A percentile compares a stretch with the other conserved stretches of the same genome.
These are phyloP conservation scores for Sinopyrophorus schimmeli DNA, from an alignment of 2,888 invertebrate species.

Conservation along the genomic window DNA sequence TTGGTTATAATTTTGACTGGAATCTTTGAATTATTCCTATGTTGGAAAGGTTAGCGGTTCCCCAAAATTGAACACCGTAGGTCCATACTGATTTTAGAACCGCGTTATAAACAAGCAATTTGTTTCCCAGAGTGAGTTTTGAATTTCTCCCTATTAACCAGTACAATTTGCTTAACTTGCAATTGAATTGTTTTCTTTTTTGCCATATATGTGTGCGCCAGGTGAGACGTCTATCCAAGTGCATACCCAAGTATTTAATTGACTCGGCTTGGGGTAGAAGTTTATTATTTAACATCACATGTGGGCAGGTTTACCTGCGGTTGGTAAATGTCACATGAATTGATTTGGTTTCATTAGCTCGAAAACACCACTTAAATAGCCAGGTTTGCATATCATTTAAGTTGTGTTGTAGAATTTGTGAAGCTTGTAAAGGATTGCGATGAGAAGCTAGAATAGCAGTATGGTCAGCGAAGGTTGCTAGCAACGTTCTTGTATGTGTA, in stretches of 20 bases:
- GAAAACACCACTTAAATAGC: background rate
- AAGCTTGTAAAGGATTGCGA: background rate
- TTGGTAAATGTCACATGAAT: constrained; percentile 31
- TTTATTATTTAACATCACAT: constrained; percentile 2
- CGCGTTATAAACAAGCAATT: too few relatives aligned
- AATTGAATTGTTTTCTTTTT: too few relatives aligned
- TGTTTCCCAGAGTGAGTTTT: too few relatives aligned
- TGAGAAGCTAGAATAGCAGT: constrained; percentile 8
- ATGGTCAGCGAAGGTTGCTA: background rate
- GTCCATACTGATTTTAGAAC: too few relatives aligned
- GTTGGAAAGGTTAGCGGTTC: too few relatives aligned
- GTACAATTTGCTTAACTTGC: too few relatives aligned
- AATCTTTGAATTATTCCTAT: too few relatives aligned
- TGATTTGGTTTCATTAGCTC: constrained; percentile 27
- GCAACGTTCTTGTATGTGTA: too few relatives aligned
- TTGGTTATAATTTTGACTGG: too few relatives aligned
- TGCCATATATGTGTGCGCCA: background rate
- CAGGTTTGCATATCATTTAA: constrained; percentile 7
- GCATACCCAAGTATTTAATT: constrained; percentile 10
- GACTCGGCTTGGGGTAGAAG: constrained; percentile 8
- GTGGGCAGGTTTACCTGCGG: constrained; percentile 17
- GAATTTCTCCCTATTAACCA: too few relatives aligned
- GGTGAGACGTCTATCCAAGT: constrained; percentile 1
- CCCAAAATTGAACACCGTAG: too few relatives aligned
- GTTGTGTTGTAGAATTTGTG: constrained; percentile 4